Conservation (phyloP, 2,113 vertebrate genomes). For the Meleagris gallopavo region DNA sequence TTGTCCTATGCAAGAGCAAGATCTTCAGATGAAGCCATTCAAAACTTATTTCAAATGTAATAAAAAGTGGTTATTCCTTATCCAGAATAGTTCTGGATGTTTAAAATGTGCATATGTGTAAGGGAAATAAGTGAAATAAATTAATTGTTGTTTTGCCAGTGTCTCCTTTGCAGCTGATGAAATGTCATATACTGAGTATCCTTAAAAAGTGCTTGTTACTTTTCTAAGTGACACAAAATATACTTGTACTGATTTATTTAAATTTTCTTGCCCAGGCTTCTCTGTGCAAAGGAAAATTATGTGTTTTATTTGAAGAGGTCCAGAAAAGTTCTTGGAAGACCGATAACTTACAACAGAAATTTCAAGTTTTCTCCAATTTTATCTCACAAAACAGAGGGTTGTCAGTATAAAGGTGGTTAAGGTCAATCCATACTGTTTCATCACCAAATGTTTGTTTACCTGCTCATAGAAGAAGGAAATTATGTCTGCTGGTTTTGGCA, state of each 20-base stretch:
- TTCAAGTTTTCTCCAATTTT: neutral
- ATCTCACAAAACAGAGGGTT: neutral
- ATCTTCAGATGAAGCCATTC: neutral
- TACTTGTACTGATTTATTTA: neutral
- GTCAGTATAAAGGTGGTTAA: neutral
- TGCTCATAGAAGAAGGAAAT: neutral
- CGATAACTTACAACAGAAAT: neutral
- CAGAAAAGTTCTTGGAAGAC: neutral
- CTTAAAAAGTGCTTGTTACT: neutral
- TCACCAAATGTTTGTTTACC: neutral
- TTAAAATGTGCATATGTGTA: neutral
- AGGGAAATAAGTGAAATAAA: neutral
- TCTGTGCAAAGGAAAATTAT: neutral
- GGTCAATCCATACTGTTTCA: neutral
- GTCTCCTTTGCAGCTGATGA: neutral
- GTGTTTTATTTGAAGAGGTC: neutral
- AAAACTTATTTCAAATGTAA: neutral
- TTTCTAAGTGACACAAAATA: neutral
- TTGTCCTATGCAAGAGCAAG: neutral
- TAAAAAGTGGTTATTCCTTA: neutral
- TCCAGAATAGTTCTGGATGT: neutral
- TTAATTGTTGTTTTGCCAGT: neutral
- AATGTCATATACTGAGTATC: neutral
- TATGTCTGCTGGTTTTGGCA: neutral
- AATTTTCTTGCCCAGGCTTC: too few relatives aligned